Base-by-base conservation (phyloP, 1,140 invertebrate species). In the Hirudo medicinalis region DNA sequence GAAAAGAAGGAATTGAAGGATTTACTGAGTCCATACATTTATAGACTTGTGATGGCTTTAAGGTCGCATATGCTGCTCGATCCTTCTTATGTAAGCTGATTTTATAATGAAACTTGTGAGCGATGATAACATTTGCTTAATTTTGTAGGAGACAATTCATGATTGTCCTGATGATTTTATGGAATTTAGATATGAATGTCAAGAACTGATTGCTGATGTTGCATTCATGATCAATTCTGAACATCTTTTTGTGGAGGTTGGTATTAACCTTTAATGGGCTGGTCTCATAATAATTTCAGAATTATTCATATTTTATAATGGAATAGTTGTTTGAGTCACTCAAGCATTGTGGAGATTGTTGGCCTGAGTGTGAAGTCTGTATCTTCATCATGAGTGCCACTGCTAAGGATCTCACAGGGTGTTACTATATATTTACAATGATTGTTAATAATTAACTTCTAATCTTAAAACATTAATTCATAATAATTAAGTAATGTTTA, bases 341-440 rank as follows among this genome's bases (percentile, higher is more conserved):
- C 32, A 79, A 72, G 63, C 79, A 81, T 73, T 75, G 81, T 32
- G 69, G 75, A 49, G 76, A 72, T 60, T 88, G 88, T 0, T 99
- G 95, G 94, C 91, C 96, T 76, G 86, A 88, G 25, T 90, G 89
- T 6, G 95, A 98, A 83, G 90, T 95, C n/a, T 89, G 92, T 0
- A 83, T 99, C 0, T 98, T 93, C 82, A 87, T 98, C 13, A 96
- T 98, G 91, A 89, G 92, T 79, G 88, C 92, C 72, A 90, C 97
- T 0, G 92, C 92, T 3, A 94, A 94, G 84, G 95, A 94, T 83
- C 90, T 97, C 95, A 76, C 92, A 92, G 93, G 96, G 84, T 89
- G 91, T 89, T 22, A n/a, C 66, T 22, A 15, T 55, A 19, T 29
- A 68, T 69, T 69, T n/a, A n/a, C n/a, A 54, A 25, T 53, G 63